Evolutionary conservation across 2,797 vertebrate species (phyloP).

Genomic region (Malurus splendens): DNA sequence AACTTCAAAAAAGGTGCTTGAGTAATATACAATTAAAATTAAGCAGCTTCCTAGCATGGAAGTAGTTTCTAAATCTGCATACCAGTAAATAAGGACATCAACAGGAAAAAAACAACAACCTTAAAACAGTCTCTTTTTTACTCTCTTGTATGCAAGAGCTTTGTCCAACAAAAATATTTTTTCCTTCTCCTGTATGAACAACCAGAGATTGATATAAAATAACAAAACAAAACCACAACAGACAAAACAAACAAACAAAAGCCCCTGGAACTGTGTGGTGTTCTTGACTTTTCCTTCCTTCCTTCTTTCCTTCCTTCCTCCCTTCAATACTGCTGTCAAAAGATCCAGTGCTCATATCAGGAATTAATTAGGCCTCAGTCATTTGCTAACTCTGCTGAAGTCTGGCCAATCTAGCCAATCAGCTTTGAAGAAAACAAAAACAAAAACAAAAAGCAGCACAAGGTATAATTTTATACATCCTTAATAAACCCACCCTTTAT

Average conservation of each 20-base stretch:
- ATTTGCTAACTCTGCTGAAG: conserved; percentile 69
- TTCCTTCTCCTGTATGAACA: conserved; percentile 67
- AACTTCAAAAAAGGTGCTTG: conserved; percentile 88
- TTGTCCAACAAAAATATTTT: conserved; percentile 68
- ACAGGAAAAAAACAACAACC: conserved; percentile 63
- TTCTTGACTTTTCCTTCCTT: conserved; percentile 63
- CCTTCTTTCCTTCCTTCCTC: conserved; percentile 36
- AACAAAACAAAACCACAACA: conserved; percentile 65
- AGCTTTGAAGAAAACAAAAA: conserved; percentile 69
- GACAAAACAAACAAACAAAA: conserved; percentile 59
- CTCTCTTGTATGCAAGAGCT: conserved; percentile 73
- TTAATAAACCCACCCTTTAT: conserved; percentile 72
- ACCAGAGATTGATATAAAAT: conserved; percentile 59
- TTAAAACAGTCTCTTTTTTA: conserved; percentile 66
- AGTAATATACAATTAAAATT: conserved; percentile 85
- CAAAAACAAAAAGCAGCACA: conserved; percentile 81
- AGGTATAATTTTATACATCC: conserved; percentile 75
- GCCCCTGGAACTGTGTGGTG: conserved; percentile 71
- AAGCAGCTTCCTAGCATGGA: conserved; percentile 76
- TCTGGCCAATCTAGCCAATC: conserved; percentile 76
- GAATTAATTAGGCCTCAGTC: conserved; percentile 63
- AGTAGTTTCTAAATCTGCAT: conserved; percentile 81
- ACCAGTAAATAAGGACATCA: conserved; percentile 78
- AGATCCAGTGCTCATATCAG: conserved; percentile 76
- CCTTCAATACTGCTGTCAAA: conserved; percentile 63